Evolutionary conservation across 2,888 invertebrate species (phyloP).

Genomic region (Microctonus aethiopoides): DNA sequence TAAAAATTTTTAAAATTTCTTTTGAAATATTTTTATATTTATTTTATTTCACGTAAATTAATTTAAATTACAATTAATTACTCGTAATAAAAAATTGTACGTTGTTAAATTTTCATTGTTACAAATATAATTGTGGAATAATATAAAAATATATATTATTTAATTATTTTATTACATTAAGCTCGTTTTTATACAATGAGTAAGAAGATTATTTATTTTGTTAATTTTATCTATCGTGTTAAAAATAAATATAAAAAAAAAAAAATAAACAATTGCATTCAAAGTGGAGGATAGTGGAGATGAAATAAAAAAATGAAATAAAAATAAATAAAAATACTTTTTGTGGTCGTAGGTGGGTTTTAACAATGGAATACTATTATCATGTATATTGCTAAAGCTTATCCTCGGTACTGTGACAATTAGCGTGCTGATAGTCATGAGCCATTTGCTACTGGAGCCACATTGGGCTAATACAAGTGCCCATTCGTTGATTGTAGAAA

Average conservation of each 20-base stretch:
- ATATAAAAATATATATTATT: no score
- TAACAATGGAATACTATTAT: conserved; percentile 8
- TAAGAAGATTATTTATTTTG: background rate
- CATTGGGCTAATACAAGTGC: conserved; percentile 2
- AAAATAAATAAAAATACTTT: no score
- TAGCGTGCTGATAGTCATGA: conserved; percentile 6
- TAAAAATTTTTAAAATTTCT: no score
- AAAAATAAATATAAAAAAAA: no score
- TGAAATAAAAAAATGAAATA: background rate
- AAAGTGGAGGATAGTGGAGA: background rate
- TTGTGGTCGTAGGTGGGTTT: conserved; percentile 4
- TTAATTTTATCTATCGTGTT: background rate
- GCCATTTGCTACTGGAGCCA: background rate
- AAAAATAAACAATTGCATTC: background rate
- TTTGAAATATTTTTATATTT: no score
- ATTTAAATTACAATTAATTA: no score
- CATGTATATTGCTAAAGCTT: background rate
- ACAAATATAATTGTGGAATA: no score
- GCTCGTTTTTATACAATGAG: no score
- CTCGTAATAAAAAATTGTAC: no score
- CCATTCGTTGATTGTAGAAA: conserved; percentile 3
- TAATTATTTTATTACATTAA: no score
- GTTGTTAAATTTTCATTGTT: no score
- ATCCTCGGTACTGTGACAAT: background rate
- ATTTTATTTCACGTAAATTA: no score